Evolutionary conservation across 2,888 invertebrate species (phyloP), one percentile per base, ranked within the genome.

Genomic region (Embidobia sp.): DNA sequence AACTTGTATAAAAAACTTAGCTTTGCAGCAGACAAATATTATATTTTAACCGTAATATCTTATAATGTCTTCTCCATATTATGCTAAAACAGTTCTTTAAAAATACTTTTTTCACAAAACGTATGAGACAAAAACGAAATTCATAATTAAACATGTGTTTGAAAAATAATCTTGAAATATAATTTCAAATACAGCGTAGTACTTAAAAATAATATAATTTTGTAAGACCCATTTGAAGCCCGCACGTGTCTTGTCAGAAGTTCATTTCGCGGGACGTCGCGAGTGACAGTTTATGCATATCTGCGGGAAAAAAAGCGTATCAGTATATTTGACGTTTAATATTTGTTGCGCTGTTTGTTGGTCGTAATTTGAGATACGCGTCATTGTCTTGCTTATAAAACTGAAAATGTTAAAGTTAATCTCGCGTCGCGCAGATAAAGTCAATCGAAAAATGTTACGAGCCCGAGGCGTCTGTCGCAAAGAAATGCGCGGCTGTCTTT

Each of bases 311-410:
- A 66, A 67, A 31, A 13, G 29, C 59, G 27, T 46, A 49, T 70
- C 61, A 61, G 35, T 46, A 37, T 46, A 44, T 46, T 46, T 70
- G 70, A 70, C 70, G 27, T 70, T 70, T 70, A 72, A 72, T 55
- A 63, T 72, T 53, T 55, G 46, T 63, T 59, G 26, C 13, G 31
- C 26, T 48, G 37, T 29, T 55, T 27, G 61, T 53, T 31, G 33
- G 19, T 11, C 19, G 35, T 19, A 53, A 61, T 61, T 61, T 46
- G 8, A 53, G 70, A 46, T 44, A 53, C 37, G 31, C 42, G 70
- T 55, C 59, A 42, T 72, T 72, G 46, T 72, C 44, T 72, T 55
- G 51, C 29, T 44, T 55, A 51, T 55, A 44, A 63, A 46, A 40
- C 72, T 46, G 35, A 37, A 61, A 70, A 70, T 35, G 70, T 51